Evolutionary conservation across 1,140 invertebrate genomes (phyloP), one percentile per base, ranked within the genome.

Genomic region (Leptinotarsa texana): DNA sequence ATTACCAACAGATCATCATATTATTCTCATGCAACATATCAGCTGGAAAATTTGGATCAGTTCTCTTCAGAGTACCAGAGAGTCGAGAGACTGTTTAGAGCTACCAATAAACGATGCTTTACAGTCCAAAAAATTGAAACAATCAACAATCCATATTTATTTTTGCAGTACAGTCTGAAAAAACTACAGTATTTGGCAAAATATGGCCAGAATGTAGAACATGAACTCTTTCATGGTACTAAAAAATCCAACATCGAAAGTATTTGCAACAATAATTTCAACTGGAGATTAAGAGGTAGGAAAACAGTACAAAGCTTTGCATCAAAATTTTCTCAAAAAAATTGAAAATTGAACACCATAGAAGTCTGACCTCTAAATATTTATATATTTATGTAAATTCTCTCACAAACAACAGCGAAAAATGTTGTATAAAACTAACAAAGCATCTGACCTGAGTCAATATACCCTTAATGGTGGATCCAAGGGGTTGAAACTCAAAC

Each of bases 261-360:
- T 62, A 71, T 71, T 61, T 71, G 69, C 24, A n/a, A 22, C 21
- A 62, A 62, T 24, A 71, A 71, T 71, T 71, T 71, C n/a, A 27
- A 71, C 15, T 71, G 69, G 69, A 71, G 69, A 27, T 71, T 71
- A n/a, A 62, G 18, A 69, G 72, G 62, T 73, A 71, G 1, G 24
- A 21, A 42, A 42, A 42, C 33, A 42, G 8, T 11, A 42, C 2
- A 0, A 2, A 33, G 27, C 5, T 8, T 33, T 0, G 1, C 27
- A 33, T 8, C 5, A 33, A 33, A 33, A 6, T 6, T 6, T 8
- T 8, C 6, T 33, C 6, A 33, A 33, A 33, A n/a, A 42, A 42
- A 42, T 42, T 42, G 8, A 42, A 8, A 42, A 42, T 42, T 42
- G 11, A 42, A 42, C 33, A 42, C 33, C 8, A 2, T 42, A 42